Conservation (phyloP, 92 coral and sea anemone species). For the Scolanthus callimorphus region DNA sequence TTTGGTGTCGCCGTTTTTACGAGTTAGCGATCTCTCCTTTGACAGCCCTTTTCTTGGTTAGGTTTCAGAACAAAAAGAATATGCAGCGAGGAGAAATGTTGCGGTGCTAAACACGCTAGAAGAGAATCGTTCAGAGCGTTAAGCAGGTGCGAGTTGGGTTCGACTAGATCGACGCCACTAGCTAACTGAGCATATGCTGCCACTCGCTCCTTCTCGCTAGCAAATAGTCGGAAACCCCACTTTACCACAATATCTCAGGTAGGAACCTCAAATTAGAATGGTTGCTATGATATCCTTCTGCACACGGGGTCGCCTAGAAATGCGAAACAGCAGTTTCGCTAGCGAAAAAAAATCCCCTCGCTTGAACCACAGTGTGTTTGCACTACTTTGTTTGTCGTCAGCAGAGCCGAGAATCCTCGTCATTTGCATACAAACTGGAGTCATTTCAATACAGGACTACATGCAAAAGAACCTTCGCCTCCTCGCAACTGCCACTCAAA, state of each 20-base stretch:
- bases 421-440: slow-evolving; percentile 80
- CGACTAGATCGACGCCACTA: slow-evolving; percentile 17
- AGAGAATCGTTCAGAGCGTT: slow-evolving; percentile 1
- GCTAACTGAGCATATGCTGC: slow-evolving; percentile 2
- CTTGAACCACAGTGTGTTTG: slow-evolving; percentile 2
- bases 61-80: neutral
- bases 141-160: slow-evolving; percentile 8
- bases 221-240: slow-evolving; percentile 5
- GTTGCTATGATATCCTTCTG: neutral
- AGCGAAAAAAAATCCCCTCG: slow-evolving; percentile 1
- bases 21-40: neutral
- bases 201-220: slow-evolving; percentile 7
- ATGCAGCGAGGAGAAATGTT: neutral
- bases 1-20: slow-evolving; percentile 9
- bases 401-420: slow-evolving; percentile 4
- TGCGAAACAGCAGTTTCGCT: neutral
- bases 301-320: neutral
- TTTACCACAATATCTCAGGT: slow-evolving; percentile 7
- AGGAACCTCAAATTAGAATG: neutral
- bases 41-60: neutral
- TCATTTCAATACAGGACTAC: slow-evolving; percentile 63
- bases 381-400: slow-evolving; percentile 20
- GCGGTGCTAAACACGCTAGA: slow-evolving; percentile 8
- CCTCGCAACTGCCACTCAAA: slow-evolving; percentile 70
- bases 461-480: slow-evolving; percentile 57